Evolutionary conservation across 1,140 invertebrate species (phyloP), one percentile per base, ranked within the genome.

Genomic region (Trinorchestia longiramus): DNA sequence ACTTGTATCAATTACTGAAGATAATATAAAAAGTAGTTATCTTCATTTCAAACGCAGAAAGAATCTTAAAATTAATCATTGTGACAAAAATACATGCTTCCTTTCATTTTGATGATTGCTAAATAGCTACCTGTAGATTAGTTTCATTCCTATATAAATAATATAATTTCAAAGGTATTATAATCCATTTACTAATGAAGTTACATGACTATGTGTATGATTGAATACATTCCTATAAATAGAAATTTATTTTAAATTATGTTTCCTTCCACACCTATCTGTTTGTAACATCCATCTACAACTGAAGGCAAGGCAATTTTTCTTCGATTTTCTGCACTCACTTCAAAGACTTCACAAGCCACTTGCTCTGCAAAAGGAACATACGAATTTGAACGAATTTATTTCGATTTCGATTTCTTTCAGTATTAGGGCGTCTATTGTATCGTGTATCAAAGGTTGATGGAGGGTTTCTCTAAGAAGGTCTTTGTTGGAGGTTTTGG

Each of bases 341-440:
- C 62, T 77, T 28, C 62, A 23, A 77, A 77, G 62, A 36, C 62
- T 77, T 90, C 88, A 43, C 23, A 41, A 43, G 28, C 88, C 88
- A 90, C 88, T 90, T 42, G 88, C 28, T 90, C 88, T 0, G 43
- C 43, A 90, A 90, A 90, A 90, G 88, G 92, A n/a, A 4, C 92
- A 11, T 77, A 15, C 62, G 62, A 77, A 94, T n/a, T n/a, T 43
- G 92, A 94, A 94, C 44, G 92, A 94, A 94, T 94, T 94, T 94
- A 43, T 43, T 91, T 91, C 43, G 36, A 92, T 15, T 92, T 92
- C 90, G 92, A 47, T 94, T 94, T 47, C 92, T 94, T 94, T 94
- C 43, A 94, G 92, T 23, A 44, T 45, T 36, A 94, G 23, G 44
- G 44, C 40, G 92, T 17, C 92, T 94, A 45, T 94, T 94, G 92